These are phyloP conservation scores for Netelia fuscicornis DNA, from an alignment of 2,888 invertebrate genomes.

Conservation along the genomic window DNA sequence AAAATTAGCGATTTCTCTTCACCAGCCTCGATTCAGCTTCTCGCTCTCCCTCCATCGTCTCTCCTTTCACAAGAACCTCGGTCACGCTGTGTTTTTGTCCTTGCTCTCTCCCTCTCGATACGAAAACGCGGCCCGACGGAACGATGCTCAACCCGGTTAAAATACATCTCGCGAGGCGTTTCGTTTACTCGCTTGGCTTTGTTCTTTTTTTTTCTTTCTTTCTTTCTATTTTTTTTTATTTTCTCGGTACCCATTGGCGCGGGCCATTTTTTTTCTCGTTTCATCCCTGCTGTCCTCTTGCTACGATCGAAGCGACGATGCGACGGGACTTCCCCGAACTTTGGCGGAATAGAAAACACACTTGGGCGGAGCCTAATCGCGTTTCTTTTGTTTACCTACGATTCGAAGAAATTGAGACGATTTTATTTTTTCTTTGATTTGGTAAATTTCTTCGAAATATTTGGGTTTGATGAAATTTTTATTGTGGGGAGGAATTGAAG, in stretches of 20 bases:
- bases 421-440: too few species aligned
- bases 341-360: too few species aligned
- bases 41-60: background rate
- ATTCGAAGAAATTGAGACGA: too few species aligned
- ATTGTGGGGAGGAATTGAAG: too few species aligned
- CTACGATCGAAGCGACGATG: too few species aligned
- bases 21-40: background rate
- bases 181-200: slow-evolving; percentile 24
- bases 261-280: slow-evolving; percentile 19
- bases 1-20: too few species aligned
- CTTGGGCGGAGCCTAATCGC: too few species aligned
- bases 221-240: background rate
- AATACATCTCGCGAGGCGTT: slow-evolving; percentile 51
- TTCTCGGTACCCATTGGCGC: slow-evolving; percentile 25
- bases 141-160: slow-evolving; percentile 36
- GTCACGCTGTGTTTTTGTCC: background rate
- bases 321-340: too few species aligned
- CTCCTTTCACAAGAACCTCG: slow-evolving; percentile 2
- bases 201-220: background rate
- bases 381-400: too few species aligned
- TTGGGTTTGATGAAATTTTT: too few species aligned
- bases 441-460: too few species aligned
- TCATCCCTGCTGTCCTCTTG: too few species aligned
- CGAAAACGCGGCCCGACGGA: slow-evolving; percentile 30
- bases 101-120: slow-evolving; percentile 18